These are phyloP conservation scores for Apotomis turbidana DNA, from an alignment of 2,888 invertebrate species.

Conservation along the genomic window DNA sequence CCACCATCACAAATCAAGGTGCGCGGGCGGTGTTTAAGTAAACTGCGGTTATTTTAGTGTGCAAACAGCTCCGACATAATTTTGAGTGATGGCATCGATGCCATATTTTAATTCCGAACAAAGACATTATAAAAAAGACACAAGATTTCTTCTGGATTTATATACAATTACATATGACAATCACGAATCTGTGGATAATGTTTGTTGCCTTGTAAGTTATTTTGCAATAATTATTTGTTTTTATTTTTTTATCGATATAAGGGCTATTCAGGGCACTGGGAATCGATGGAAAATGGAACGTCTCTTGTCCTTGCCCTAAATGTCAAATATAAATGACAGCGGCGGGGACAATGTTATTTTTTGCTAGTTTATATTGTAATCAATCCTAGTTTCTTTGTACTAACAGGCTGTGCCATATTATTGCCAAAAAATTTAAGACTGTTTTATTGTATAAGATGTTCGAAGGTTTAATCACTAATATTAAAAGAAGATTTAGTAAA, in stretches of 20 bases:
- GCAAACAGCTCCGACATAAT: conserved; percentile 46
- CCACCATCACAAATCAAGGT: conserved; percentile 57
- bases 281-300: conserved; percentile 57
- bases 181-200: conserved; percentile 89
- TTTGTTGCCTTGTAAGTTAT: conserved; percentile 86
- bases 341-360: conserved; percentile 51
- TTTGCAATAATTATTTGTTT: conserved; percentile 41
- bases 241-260: conserved; percentile 10
- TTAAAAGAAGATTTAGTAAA: conserved; percentile 75
- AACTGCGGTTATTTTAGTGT: conserved; percentile 40
- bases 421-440: conserved; percentile 74
- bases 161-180: conserved; percentile 94
- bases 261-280: conserved; percentile 13
- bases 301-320: conserved; percentile 73
- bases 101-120: conserved; percentile 83
- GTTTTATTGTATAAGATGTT: conserved; percentile 77
- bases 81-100: conserved; percentile 75
- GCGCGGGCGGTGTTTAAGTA: conserved; percentile 53
- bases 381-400: conserved; percentile 22
- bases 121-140: conserved; percentile 94
- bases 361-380: conserved; percentile 49
- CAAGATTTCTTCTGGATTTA: conserved; percentile 91
- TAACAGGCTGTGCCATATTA: conserved; percentile 64
- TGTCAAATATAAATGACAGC: conserved; percentile 71
- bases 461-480: conserved; percentile 72